Evolutionary conservation across 2,888 invertebrate species (phyloP).

Genomic region (Horisme vitalbata): DNA sequence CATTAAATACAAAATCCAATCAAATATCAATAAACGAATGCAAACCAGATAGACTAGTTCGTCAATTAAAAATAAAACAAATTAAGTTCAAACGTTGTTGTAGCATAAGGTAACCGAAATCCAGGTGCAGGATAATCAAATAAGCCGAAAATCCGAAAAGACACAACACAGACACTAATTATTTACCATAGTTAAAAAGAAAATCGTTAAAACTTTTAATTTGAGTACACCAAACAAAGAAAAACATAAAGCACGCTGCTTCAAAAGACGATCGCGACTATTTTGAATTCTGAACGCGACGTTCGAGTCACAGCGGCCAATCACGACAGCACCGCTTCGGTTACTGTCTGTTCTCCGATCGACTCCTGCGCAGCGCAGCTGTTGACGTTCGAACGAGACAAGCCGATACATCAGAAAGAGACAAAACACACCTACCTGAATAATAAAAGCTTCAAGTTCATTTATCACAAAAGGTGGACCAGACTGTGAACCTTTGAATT

Average conservation of each 20-base stretch:
- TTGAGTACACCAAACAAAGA: constrained; percentile 37
- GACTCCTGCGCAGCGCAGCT: constrained; percentile 71
- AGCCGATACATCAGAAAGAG: constrained; percentile 42
- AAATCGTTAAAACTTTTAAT: constrained; percentile 28
- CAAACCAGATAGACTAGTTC: constrained; percentile 12
- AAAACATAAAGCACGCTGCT: constrained; percentile 56
- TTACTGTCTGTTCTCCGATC: constrained; percentile 72
- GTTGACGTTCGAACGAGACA: constrained; percentile 59
- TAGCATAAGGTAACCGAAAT: constrained; percentile 36
- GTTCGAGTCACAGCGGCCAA: constrained; percentile 56
- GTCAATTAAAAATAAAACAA: constrained; percentile 8
- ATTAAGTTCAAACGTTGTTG: constrained; percentile 30
- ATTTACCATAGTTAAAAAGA: constrained; percentile 43
- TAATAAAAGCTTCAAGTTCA: constrained; percentile 66
- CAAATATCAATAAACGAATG: constrained; percentile 7
- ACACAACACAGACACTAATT: constrained; percentile 40
- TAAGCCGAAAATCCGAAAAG: constrained; percentile 44
- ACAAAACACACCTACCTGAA: constrained; percentile 69
- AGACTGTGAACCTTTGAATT: constrained; percentile 51
- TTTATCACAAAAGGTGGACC: constrained; percentile 57
- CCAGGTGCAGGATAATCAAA: constrained; percentile 44
- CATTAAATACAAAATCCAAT: constrained; percentile 5
- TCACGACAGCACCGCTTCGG: constrained; percentile 73
- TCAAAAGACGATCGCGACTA: constrained; percentile 64
- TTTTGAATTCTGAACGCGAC: constrained; percentile 63